phyloP scores from a whole-genome alignment of 2,113 vertebrate species.

The Epinephelus cyanopodus region DNA sequence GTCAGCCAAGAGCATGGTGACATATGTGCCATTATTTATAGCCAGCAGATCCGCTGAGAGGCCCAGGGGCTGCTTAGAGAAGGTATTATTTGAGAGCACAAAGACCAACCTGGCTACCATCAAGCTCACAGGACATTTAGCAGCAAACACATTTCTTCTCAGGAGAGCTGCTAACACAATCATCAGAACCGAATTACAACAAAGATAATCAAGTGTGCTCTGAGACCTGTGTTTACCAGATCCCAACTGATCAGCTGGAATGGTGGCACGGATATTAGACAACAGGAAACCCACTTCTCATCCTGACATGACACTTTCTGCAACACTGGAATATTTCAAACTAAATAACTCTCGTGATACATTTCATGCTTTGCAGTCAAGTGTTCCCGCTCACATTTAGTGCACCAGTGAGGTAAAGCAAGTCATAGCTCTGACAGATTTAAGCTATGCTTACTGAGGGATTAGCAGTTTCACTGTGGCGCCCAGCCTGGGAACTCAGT shows the following conservation, averaged over 20 bases:
- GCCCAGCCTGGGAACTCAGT: constrained; percentile 24
- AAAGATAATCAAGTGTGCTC: background rate
- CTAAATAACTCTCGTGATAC: background rate
- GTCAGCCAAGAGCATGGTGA: constrained; percentile 65
- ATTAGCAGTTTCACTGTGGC: constrained; percentile 62
- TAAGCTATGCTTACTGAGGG: constrained; percentile 51
- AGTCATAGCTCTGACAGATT: constrained; percentile 45
- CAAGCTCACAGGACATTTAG: constrained; percentile 25
- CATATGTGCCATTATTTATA: constrained; percentile 81
- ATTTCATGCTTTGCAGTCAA: background rate
- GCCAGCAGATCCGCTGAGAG: constrained; percentile 72
- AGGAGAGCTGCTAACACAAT: constrained; percentile 20
- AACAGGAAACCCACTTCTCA: background rate
- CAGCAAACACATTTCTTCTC: background rate
- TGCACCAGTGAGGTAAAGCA: constrained; percentile 28
- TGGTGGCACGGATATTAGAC: background rate
- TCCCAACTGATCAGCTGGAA: background rate
- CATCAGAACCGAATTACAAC: constrained; percentile 30
- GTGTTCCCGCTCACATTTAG: background rate
- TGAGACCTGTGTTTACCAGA: constrained; percentile 14
- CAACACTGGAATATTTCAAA: background rate
- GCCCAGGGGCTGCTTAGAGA: constrained; percentile 69
- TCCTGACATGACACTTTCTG: background rate
- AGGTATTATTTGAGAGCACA: constrained; percentile 67
- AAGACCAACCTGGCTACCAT: constrained; percentile 57